Conservation (phyloP, 2,113 vertebrate genomes). For the Strix aluco region DNA sequence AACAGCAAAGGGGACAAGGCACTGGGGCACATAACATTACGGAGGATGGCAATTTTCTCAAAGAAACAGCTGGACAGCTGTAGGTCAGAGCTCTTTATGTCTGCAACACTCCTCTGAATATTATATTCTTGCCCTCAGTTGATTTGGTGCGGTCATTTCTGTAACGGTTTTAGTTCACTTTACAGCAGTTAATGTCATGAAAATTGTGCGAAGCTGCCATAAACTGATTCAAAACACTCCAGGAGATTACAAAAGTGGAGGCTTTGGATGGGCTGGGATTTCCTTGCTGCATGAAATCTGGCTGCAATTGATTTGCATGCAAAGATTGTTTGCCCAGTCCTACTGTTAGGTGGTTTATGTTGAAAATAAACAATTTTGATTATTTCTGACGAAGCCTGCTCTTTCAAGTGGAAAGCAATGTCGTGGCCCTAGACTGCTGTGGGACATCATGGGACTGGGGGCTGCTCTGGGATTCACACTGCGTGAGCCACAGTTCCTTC, state of each 20-base stretch:
- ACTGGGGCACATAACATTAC: background rate
- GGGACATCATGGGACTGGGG: background rate
- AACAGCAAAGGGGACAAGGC: background rate
- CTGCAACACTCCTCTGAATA: constrained; percentile 1
- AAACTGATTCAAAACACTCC: constrained; percentile 27
- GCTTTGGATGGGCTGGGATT: background rate
- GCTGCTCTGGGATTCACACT: background rate
- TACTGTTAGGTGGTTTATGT: constrained; percentile 35
- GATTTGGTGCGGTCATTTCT: constrained; percentile 26
- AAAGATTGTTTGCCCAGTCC: constrained; percentile 37
- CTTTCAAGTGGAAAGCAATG: background rate
- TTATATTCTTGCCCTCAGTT: constrained; percentile 2
- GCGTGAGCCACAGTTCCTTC: background rate
- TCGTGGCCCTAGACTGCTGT: background rate
- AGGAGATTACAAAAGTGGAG: constrained; percentile 18
- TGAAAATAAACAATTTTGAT: constrained; percentile 26
- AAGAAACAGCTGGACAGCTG: constrained; percentile 53
- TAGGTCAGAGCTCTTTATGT: constrained; percentile 28
- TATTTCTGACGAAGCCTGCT: background rate
- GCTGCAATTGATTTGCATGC: constrained; percentile 29
- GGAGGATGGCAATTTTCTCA: background rate
- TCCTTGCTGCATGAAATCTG: constrained; percentile 8
- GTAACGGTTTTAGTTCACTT: constrained; percentile 43
- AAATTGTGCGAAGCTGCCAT: constrained; percentile 36
- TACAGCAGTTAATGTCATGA: constrained; percentile 47